Evolutionary conservation across 2,888 invertebrate genomes (phyloP).

Genomic region (Pediacus dermestoides): DNA sequence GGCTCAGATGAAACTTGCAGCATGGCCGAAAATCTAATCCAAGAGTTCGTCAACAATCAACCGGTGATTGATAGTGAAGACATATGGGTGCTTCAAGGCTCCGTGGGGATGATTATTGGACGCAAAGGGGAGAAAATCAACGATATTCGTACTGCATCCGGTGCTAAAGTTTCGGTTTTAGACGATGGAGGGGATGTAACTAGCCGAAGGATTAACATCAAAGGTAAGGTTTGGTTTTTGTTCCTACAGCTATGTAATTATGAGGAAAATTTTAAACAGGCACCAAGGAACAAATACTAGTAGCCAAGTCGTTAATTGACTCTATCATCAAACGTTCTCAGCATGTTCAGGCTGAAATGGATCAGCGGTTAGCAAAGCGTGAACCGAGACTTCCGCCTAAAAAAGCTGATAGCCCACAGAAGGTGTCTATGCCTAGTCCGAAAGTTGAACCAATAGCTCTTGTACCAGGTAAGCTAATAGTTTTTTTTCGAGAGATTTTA

Average conservation of each 20-base stretch:
- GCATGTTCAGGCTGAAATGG: slow-evolving; percentile 46
- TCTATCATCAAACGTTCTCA: slow-evolving; percentile 61
- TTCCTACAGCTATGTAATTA: neutral
- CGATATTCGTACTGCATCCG: slow-evolving; percentile 67
- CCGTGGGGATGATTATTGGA: slow-evolving; percentile 72
- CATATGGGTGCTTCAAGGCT: slow-evolving; percentile 63
- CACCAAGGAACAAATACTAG: slow-evolving; percentile 68
- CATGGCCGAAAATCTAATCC: slow-evolving; percentile 68
- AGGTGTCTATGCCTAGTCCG: slow-evolving; percentile 36
- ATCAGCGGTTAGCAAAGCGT: slow-evolving; percentile 51
- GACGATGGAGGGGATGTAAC: slow-evolving; percentile 31
- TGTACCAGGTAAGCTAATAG: slow-evolving; percentile 32
- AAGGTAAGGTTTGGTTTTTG: slow-evolving; percentile 32
- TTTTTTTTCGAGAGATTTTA: slow-evolving; percentile 1
- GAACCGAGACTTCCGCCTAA: slow-evolving; percentile 51
- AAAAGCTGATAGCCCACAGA: slow-evolving; percentile 26
- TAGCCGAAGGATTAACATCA: slow-evolving; percentile 38
- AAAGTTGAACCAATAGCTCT: slow-evolving; percentile 42
- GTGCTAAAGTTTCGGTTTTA: slow-evolving; percentile 66
- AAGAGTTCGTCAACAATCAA: slow-evolving; percentile 63
- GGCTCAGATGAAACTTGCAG: slow-evolving; percentile 66
- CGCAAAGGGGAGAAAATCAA: slow-evolving; percentile 68
- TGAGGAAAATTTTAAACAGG: slow-evolving; percentile 50
- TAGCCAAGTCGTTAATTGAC: slow-evolving; percentile 69
- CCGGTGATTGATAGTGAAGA: slow-evolving; percentile 65